Evolutionary conservation across 2,113 vertebrate genomes (phyloP).

Genomic region (Galeopterus variegatus): DNA sequence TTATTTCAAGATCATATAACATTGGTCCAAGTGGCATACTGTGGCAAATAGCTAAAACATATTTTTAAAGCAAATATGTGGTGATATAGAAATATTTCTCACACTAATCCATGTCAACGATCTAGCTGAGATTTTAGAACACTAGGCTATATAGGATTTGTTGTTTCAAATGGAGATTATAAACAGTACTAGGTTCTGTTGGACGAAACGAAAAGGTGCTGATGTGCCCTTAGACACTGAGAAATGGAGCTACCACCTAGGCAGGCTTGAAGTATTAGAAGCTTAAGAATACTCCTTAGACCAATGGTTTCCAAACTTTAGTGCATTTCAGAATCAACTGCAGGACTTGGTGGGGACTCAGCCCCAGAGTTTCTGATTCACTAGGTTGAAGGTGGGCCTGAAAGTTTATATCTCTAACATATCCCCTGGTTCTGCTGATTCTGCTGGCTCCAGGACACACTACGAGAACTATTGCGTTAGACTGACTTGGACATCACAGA

Average conservation of each 20-base stretch:
- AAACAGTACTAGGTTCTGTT: background rate
- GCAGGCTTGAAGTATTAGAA: background rate
- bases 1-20: constrained; percentile 83
- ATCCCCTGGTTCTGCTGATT: background rate
- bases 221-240: background rate
- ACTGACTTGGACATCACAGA: background rate
- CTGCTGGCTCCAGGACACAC: background rate
- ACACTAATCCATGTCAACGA: constrained; percentile 72
- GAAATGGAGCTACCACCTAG: background rate
- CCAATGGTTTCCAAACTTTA: background rate
- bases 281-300: background rate
- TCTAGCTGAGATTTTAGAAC: constrained; percentile 44
- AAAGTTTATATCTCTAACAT: constrained; percentile 10
- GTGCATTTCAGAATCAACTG: background rate
- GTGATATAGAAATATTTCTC: constrained; percentile 78
- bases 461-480: background rate
- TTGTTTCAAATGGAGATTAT: constrained; percentile 44
- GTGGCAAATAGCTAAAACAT: constrained; percentile 76
- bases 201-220: background rate
- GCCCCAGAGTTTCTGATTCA: background rate
- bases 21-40: constrained; percentile 76
- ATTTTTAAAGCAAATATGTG: constrained; percentile 82
- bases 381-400: background rate
- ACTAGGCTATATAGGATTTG: background rate
- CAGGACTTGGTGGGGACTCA: background rate